Evolutionary conservation across 2,888 invertebrate genomes (phyloP), one percentile per base, ranked within the genome.

Genomic region (Xanthia icteritia): DNA sequence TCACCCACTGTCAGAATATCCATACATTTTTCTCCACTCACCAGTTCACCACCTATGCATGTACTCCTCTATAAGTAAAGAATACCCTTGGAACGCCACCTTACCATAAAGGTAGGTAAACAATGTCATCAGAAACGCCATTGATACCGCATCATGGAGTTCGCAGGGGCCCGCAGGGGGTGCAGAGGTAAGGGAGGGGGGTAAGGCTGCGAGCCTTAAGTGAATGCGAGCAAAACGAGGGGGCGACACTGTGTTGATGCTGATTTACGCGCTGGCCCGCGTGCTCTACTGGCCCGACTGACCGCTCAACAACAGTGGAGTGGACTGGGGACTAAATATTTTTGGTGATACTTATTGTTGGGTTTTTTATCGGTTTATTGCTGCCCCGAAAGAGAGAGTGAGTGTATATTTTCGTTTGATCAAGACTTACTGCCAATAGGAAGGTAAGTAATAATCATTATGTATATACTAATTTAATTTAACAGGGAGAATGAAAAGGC

Each of bases 271-370:
- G 93, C 92, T 92, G 91, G 90, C 87, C 92, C 86, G 91, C 91
- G 96, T 96, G 96, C 96, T 95, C 95, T 96, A 96, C 95, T 94
- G 96, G 93, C 91, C 91, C 91, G 91, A 84, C 88, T 85, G 89
- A 82, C 89, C 81, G 90, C 83, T 87, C 48, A 63, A 51, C 11
- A 58, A 5, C 73, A 0, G 67, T 93, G 86, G 94, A 95, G 93
- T 73, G 81, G 90, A 76, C 15, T 27, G 66, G 4, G 0, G 3
- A 51, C 51, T 76, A 27, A 2, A 27, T 36, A 36, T 61, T 20
- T 36, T 61, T 36, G 8, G 31, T 31, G 31, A 36, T 36, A 31
- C 4, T 20, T 60, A 31, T 60, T 60, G 31, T 31, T 31, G 20
- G 20, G 9, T 36, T 31, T 60, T 60, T 31, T 60, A 20, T 60